Conservation (phyloP, 2,113 vertebrate species). For the Herpetotheres cachinnans region DNA sequence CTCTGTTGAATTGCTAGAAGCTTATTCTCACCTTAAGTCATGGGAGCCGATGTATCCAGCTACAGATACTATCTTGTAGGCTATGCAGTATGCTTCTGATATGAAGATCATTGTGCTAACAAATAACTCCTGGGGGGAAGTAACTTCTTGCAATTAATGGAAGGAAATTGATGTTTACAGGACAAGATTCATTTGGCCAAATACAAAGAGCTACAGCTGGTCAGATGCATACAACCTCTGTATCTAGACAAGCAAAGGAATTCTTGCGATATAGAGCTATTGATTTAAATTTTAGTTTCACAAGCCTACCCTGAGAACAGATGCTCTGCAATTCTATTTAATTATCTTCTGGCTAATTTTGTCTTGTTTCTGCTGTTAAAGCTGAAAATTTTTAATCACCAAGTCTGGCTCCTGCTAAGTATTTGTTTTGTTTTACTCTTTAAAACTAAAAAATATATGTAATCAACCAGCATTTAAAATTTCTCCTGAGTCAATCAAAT, state of each 20-base stretch:
- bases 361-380: not conserved
- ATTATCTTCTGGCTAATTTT: slow-evolving; percentile 20
- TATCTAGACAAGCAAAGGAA: not conserved
- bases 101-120: not conserved
- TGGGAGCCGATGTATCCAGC: not conserved
- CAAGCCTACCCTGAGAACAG: not conserved
- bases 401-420: not conserved
- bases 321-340: not conserved
- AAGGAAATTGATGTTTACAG: not conserved
- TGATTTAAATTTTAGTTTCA: slow-evolving; percentile 4
- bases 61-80: not conserved
- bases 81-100: fast-evolving
- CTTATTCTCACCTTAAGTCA: not conserved
- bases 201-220: not conserved
- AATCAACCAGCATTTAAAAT: not conserved
- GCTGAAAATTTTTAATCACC: not conserved
- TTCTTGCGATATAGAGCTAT: not conserved
- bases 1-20: not conserved
- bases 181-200: not conserved
- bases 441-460: not conserved
- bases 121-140: not conserved
- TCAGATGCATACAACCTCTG: not conserved
- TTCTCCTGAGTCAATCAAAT: not conserved
- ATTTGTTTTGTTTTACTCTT: not conserved
- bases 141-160: not conserved